Evolutionary conservation across 64 coral and sea anemone species (phyloP), one percentile per base, ranked within the genome.

Genomic region (Catalaphyllia jardinei): DNA sequence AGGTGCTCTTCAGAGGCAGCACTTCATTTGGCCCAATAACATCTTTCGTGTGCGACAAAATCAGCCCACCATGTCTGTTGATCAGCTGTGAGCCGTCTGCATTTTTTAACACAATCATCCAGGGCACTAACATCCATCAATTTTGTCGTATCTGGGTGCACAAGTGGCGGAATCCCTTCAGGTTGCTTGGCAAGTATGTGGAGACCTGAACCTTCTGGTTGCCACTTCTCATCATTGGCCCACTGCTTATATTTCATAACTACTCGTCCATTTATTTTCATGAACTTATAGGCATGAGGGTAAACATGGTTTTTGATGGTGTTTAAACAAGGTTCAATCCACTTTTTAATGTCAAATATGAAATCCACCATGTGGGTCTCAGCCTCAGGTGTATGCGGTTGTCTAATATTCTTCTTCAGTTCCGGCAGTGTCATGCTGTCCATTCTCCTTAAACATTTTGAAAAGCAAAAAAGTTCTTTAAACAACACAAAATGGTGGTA

Each of bases 151-250:
- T 35, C 33, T 35, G 33, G 33, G 33, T 35, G 3, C 33, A 35
- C 3, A 35, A 35, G 33, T 35, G n/a, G n/a, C n/a, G n/a, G n/a
- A n/a, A n/a, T n/a, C n/a, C n/a, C n/a, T n/a, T n/a, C n/a, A n/a
- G n/a, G n/a, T n/a, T n/a, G n/a, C 30, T 31, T 29, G n/a, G n/a
- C n/a, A n/a, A n/a, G n/a, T n/a, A n/a, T n/a, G n/a, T n/a, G 74
- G 20, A 35, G 33, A 35, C 3, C 33, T 35, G 33, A 35, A 15
- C 35, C 74, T 46, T 76, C 74, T 19, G 31, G 74, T 9, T 19
- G 38, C 74, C 74, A 76, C 31, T 13, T 76, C 14, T 76, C 74
- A 39, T 76, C 35, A 76, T 17, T 76, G 31, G 74, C 74, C 74
- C 74, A 76, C 7, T 76, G 31, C 35, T 76, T 46, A 18, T 76